These are phyloP conservation scores for Promerops cafer DNA, from an alignment of 2,113 vertebrate species.

Conservation along the genomic window DNA sequence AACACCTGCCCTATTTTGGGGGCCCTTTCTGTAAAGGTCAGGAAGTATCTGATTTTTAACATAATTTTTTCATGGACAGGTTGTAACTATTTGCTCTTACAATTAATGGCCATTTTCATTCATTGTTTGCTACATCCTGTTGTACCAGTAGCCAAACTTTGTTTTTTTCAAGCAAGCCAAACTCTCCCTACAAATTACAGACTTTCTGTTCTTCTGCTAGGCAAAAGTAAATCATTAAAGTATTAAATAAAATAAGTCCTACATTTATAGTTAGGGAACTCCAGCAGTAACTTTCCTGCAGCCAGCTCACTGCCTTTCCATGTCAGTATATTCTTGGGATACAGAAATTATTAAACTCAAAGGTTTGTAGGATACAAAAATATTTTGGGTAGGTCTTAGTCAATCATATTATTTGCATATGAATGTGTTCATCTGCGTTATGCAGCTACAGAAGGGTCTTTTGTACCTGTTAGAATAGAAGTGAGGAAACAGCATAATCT, in stretches of 20 bases:
- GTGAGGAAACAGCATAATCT: neutral
- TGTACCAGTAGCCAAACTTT: neutral
- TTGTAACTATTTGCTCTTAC: neutral
- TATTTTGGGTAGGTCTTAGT: neutral
- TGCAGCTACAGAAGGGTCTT: neutral
- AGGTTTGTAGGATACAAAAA: neutral
- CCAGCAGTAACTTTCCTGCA: neutral
- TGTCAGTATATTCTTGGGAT: neutral
- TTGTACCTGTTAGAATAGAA: constrained; percentile 18
- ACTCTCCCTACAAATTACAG: neutral
- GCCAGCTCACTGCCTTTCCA: neutral
- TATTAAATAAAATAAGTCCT: neutral
- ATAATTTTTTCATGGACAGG: neutral
- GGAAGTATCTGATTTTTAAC: neutral
- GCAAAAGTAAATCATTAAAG: neutral
- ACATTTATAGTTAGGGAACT: neutral
- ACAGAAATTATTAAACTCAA: neutral
- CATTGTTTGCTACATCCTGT: neutral
- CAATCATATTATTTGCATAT: neutral
- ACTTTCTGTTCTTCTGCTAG: neutral
- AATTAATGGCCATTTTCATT: neutral
- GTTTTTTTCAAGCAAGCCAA: neutral
- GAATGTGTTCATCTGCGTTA: neutral
- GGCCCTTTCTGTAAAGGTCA: neutral
- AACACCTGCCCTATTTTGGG: neutral